Evolutionary conservation across 2,888 invertebrate species (phyloP).

Genomic region (Muschampia staudingeri): DNA sequence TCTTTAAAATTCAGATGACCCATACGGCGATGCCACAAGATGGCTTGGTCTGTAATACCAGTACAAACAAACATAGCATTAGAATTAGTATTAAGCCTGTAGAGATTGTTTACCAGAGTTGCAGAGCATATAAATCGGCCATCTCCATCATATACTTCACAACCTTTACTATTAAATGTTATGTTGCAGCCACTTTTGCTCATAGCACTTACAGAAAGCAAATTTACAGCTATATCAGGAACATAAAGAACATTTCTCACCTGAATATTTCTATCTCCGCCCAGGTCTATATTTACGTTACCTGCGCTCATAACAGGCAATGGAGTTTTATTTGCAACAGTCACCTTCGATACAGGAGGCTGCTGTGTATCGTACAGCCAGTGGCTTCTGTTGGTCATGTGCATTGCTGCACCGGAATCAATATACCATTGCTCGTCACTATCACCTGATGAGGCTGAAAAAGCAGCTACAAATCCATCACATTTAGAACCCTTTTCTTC

Average conservation of each 20-base stretch:
- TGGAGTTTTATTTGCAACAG: constrained; percentile 63
- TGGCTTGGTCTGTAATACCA: constrained; percentile 18
- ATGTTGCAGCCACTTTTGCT: constrained; percentile 59
- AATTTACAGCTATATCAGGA: constrained; percentile 65
- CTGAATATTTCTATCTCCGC: constrained; percentile 54
- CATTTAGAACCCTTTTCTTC: constrained; percentile 42
- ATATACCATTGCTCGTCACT: constrained; percentile 50
- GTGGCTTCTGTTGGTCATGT: constrained; percentile 54
- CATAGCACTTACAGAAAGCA: constrained; percentile 67
- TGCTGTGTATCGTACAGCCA: constrained; percentile 43
- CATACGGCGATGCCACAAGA: constrained; percentile 57
- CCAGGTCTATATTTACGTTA: constrained; percentile 43
- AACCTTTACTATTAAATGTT: constrained; percentile 59
- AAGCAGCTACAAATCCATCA: constrained; percentile 60
- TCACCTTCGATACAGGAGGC: constrained; percentile 59
- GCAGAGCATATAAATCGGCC: constrained; percentile 34
- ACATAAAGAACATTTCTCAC: constrained; percentile 68
- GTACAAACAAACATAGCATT: constrained; percentile 1
- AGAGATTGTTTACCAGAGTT: constrained; percentile 40
- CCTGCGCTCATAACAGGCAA: constrained; percentile 58
- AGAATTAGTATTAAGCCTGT: constrained; percentile 25
- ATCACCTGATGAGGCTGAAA: constrained; percentile 53
- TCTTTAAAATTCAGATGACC: constrained; percentile 51
- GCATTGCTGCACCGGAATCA: constrained; percentile 64
- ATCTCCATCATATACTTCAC: constrained; percentile 22